phyloP scores from a whole-genome alignment of 2,888 invertebrate genomes.

The Dynastes tityus region DNA sequence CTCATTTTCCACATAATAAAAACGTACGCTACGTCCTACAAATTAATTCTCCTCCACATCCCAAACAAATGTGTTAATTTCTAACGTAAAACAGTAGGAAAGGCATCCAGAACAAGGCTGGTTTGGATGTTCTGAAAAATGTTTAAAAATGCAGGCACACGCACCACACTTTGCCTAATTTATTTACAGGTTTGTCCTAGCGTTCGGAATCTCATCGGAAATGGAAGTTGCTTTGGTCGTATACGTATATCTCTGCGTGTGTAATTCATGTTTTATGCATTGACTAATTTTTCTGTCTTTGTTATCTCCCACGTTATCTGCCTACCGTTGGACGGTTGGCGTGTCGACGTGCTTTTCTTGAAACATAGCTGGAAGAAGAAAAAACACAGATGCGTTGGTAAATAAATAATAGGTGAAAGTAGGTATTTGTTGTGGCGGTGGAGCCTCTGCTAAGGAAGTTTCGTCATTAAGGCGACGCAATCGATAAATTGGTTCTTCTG shows the following conservation, averaged over 20 bases:
- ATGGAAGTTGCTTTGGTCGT: conserved; percentile 22
- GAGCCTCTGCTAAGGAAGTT: not conserved
- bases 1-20: not conserved
- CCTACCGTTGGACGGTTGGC: conserved; percentile 21
- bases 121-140: not conserved
- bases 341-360: not conserved
- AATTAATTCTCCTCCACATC: not conserved
- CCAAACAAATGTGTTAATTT: conserved; percentile 28
- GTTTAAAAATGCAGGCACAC: conserved; percentile 1
- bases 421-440: not conserved
- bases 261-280: conserved; percentile 41
- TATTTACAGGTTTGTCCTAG: conserved; percentile 17
- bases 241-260: not conserved
- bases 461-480: not conserved
- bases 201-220: conserved; percentile 16
- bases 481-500: conserved; percentile 15
- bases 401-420: conserved; percentile 21
- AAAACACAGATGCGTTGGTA: conserved; percentile 5
- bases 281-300: conserved; percentile 28
- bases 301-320: conserved; percentile 41
- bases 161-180: conserved; percentile 30
- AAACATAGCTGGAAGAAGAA: too few relatives aligned
- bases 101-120: not conserved
- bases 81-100: conserved; percentile 16
- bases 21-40: not conserved